Evolutionary conservation across 2,888 invertebrate genomes (phyloP).

Genomic region (Caenorhabditis japonica): DNA sequence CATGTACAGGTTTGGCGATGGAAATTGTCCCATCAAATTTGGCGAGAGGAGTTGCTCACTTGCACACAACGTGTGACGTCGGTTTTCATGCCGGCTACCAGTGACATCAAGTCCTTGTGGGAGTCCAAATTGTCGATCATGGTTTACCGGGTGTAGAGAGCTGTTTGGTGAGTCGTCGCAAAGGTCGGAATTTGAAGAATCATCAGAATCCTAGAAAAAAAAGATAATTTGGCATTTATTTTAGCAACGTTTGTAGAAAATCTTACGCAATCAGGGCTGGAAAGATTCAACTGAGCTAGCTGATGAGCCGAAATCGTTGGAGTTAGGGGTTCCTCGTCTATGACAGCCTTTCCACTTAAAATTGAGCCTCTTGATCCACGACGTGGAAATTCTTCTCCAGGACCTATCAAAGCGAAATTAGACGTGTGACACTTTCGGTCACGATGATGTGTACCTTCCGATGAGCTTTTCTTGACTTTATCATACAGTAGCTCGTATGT

Average conservation of each 20-base stretch:
- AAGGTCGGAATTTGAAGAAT: conserved; percentile 69
- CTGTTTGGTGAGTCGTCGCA: conserved; percentile 57
- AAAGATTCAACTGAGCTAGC: conserved; percentile 70
- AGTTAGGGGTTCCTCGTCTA: conserved; percentile 58
- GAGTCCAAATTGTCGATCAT: conserved; percentile 44
- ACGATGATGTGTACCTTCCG: conserved; percentile 42
- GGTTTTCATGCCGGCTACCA: conserved; percentile 55
- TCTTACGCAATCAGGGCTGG: conserved; percentile 71
- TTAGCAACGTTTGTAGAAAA: too few relatives aligned
- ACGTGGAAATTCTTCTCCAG: conserved; percentile 38
- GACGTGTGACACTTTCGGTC: conserved; percentile 5
- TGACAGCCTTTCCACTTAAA: conserved; percentile 63
- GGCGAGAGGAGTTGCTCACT: conserved; percentile 66
- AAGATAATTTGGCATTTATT: too few relatives aligned
- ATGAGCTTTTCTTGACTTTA: conserved; percentile 60
- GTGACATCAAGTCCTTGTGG: conserved; percentile 35
- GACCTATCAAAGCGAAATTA: too few relatives aligned
- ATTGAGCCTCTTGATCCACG: conserved; percentile 67
- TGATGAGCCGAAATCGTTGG: conserved; percentile 74
- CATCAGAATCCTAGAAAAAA: conserved; percentile 74
- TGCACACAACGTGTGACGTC: conserved; percentile 70
- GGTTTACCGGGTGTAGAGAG: conserved; percentile 40
- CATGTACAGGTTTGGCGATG: conserved; percentile 28
- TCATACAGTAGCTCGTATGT: conserved; percentile 70
- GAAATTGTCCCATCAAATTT: conserved; percentile 57